Evolutionary conservation across 2,888 invertebrate genomes (phyloP).

Genomic region (Drosophila fungiperda): DNA sequence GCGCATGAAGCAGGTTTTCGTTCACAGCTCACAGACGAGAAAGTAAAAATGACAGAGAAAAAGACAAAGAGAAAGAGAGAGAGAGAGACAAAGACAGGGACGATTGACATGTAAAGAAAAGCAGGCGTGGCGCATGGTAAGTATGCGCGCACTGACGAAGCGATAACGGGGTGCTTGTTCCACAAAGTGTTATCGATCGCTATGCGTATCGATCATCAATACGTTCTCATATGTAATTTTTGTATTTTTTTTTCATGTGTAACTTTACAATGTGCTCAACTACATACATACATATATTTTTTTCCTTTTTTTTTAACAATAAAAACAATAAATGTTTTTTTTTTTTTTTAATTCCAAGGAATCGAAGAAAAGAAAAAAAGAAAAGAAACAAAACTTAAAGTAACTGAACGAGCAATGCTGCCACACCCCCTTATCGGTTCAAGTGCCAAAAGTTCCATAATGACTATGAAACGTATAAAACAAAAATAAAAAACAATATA

Average conservation of each 20-base stretch:
- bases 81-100: constrained; percentile 48
- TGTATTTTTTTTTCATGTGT: constrained; percentile 69
- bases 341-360: constrained; percentile 23
- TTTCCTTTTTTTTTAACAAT: constrained; percentile 36
- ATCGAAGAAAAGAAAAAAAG: constrained; percentile 13
- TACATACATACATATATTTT: constrained; percentile 3
- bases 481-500: constrained; percentile 13
- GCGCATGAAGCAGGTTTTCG: constrained; percentile 31
- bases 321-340: constrained; percentile 26
- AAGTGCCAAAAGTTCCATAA: constrained; percentile 46
- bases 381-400: constrained; percentile 5
- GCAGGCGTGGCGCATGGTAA: constrained; percentile 80
- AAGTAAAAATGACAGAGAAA: constrained; percentile 2
- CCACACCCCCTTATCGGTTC: constrained; percentile 74
- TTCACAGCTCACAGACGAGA: constrained; percentile 22
- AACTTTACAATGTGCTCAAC: constrained; percentile 30
- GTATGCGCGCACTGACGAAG: constrained; percentile 78
- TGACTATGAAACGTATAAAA: constrained; percentile 24
- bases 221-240: constrained; percentile 38
- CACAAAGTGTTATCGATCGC: constrained; percentile 40
- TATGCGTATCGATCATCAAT: constrained; percentile 16
- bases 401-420: constrained; percentile 22
- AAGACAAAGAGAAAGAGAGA: constrained; percentile 25
- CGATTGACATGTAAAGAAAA: constrained; percentile 37
- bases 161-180: constrained; percentile 72